Base-by-base conservation (phyloP, 2,888 invertebrate genomes). In the Dorcus hopei region DNA sequence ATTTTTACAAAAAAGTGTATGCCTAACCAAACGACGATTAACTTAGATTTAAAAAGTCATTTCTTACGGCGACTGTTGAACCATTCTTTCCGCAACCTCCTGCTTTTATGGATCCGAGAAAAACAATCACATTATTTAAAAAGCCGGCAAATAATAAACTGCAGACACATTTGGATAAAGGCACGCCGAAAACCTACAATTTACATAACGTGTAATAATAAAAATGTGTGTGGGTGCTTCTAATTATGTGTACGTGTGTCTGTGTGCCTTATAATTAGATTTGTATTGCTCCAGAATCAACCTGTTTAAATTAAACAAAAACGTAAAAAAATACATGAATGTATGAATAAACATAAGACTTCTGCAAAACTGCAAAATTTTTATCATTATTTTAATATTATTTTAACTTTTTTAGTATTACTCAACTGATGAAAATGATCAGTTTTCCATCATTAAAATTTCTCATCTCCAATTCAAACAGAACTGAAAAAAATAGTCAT, bases 11-110 rank as follows among this genome's bases (percentile, higher is more conserved):
- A 42, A 42, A 14, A 6, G 11, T 14, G 9, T 8, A 9, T 4
- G 4, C 11, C 11, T 41, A 11, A n/a, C 11, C 11, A 41, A 41
- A 11, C 42, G 7, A 42, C 14, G 42, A 42, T 14, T 42, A 42
- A 42, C 14, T 42, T 42, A 42, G 6, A 1, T 7, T 42, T 42
- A 42, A 42, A 42, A 42, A 33, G 7, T 45, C 23, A 49, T 62
- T 65, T 76, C 90, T 90, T 88, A 94, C 96, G 80, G 97, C 97
- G 77, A 97, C 91, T 68, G 96, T 93, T 68, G 96, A 96, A 80
- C 95, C 96, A 81, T 96, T 96, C 83, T 95, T 96, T 77, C 97
- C 96, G 80, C 90, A 89, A 76, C 97, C 97, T 80, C 95, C 94
- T 77, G 83, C 81, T 72, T 84, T 85, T 82, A 91, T 88, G 70